phyloP scores from a whole-genome alignment of 2,797 vertebrate genomes.

The Cuniculus paca region DNA sequence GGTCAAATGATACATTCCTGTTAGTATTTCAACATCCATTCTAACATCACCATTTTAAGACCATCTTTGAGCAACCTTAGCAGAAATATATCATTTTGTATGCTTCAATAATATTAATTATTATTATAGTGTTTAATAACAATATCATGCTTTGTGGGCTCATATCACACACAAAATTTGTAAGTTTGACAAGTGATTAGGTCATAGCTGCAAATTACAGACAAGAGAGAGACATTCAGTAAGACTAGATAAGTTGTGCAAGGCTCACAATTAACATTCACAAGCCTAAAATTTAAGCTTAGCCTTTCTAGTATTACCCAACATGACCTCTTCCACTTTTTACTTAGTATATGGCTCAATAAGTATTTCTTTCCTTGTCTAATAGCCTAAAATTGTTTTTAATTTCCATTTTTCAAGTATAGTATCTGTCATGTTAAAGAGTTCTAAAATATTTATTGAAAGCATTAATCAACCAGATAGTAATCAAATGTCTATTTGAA shows the following conservation, averaged over 20 bases:
- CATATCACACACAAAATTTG: neutral
- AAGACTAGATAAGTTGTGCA: neutral
- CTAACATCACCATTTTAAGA: neutral
- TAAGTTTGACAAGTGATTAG: neutral
- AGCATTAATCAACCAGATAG: conserved; percentile 1
- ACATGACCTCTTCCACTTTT: neutral
- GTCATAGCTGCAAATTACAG: neutral
- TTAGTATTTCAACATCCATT: neutral
- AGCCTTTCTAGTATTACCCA: neutral
- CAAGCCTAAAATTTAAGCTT: neutral
- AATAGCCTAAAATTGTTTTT: neutral
- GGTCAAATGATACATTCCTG: neutral
- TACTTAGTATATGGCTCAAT: neutral
- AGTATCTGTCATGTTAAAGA: neutral
- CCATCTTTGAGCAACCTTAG: neutral
- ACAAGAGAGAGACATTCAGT: neutral
- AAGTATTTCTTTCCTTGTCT: neutral
- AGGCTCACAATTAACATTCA: neutral
- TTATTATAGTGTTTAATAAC: neutral
- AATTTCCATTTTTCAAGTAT: neutral
- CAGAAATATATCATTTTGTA: neutral
- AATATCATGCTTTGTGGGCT: neutral
- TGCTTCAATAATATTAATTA: neutral
- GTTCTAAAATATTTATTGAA: neutral
- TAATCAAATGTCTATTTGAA: neutral